Evolutionary conservation across 2,888 invertebrate species (phyloP).

Genomic region (Chymomyza caudatula): DNA sequence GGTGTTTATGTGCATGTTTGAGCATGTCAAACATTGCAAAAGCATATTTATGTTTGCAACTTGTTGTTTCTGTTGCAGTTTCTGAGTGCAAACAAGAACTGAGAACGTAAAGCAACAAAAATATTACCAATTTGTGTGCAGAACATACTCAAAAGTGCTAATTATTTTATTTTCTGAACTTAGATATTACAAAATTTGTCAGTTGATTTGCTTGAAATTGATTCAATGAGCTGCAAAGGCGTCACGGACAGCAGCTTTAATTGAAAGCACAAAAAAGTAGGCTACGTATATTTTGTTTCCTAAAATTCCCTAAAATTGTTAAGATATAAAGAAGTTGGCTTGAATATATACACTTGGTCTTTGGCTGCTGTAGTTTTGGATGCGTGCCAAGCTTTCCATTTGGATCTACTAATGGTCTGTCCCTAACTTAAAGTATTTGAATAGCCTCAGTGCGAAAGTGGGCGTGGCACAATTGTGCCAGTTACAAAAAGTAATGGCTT

Average conservation of each 20-base stretch:
- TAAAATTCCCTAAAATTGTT: background rate
- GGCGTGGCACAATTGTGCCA: background rate
- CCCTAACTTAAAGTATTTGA: background rate
- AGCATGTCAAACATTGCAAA: slow-evolving; percentile 8
- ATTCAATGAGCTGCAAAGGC: background rate
- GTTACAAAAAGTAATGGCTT: too few relatives aligned
- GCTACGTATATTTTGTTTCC: background rate
- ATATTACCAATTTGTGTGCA: background rate
- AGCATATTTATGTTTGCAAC: slow-evolving; percentile 1
- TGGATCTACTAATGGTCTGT: slow-evolving; percentile 40
- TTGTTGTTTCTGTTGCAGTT: background rate
- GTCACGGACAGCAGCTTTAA: background rate
- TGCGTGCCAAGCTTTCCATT: slow-evolving; percentile 50
- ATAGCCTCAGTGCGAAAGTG: background rate
- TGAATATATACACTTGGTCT: background rate
- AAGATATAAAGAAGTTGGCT: background rate
- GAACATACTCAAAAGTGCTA: background rate
- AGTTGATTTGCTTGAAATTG: background rate
- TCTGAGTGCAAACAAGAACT: background rate
- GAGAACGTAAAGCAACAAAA: background rate
- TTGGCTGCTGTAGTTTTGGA: slow-evolving; percentile 51
- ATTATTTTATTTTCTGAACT: background rate
- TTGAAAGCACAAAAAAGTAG: background rate
- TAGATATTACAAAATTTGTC: background rate
- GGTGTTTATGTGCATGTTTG: too few relatives aligned